Evolutionary conservation across 1,140 invertebrate genomes (phyloP), one percentile per base, ranked within the genome.

Genomic region (Pentalonia nigronervosa): DNA sequence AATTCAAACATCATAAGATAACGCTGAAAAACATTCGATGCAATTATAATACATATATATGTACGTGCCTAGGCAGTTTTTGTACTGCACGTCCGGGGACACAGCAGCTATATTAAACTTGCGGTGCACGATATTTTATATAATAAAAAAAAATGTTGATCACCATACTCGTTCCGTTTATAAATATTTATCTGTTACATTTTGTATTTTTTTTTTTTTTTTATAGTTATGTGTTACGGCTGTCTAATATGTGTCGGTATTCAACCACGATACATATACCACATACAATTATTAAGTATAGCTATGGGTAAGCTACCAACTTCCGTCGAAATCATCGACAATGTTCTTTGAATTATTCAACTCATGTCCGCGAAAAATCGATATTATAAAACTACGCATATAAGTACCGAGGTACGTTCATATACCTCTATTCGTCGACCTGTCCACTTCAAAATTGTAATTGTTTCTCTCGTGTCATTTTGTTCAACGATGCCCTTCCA

Each of bases 381-480:
- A 83, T 17, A 50, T 4, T 50, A 50, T 50, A 83, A 41, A 9
- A 21, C 7, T 41, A n/a, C 14, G 14, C 11, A 11, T n/a, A 30
- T 67, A 67, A 67, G 3, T 67, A n/a, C 60, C 60, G 30, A n/a
- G 30, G 30, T 56, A 23, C 20, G 4, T 11, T 30, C 9, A 67
- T 30, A 50, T 3, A 50, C 48, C 60, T 67, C 30, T 41, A 83
- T 41, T 83, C 36, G 81, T 36, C 81, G 34, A 41, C 81, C 36
- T 83, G 81, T 83, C 81, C 21, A 41, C 81, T 83, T 83, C 34
- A 83, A 83, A 67, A 41, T 83, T 41, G 81, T 34, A 83, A 83
- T 83, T 83, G 21, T 83, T 83, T 36, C 36, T 67, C 60, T 9
- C 36, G n/a, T 7, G 36, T 83, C 34, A 36, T 21, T 36, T 83